Conservation (phyloP, 2,113 vertebrate species). For the Calidris pugnax region DNA sequence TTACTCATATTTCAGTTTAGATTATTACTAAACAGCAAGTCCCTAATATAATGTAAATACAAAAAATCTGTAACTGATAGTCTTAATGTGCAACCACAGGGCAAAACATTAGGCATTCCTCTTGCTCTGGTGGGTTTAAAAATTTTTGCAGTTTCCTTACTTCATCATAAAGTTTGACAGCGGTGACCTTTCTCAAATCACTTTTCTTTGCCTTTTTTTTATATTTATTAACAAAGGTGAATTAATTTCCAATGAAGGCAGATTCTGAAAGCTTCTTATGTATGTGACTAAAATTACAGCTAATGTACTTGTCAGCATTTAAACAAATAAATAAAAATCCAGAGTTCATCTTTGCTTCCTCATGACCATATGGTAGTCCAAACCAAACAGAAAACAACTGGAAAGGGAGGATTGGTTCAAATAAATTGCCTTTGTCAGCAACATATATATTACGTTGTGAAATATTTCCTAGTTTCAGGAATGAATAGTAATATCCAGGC, state of each 20-base stretch:
- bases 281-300: slow-evolving; percentile 63
- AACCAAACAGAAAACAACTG: not conserved
- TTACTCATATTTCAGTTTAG: not conserved
- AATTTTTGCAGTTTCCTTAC: not conserved
- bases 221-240: slow-evolving; percentile 74
- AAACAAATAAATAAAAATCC: not conserved
- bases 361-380: not conserved
- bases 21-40: not conserved
- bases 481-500: not conserved
- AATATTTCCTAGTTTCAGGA: slow-evolving; percentile 3
- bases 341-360: slow-evolving; percentile 24
- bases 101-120: not conserved
- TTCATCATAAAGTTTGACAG: not conserved
- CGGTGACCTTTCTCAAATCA: slow-evolving; percentile 14
- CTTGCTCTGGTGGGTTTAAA: not conserved
- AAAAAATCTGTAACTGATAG: not conserved
- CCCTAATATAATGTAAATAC: not conserved
- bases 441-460: not conserved
- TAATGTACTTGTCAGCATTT: slow-evolving; percentile 65
- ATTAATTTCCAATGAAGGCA: slow-evolving; percentile 67
- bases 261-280: slow-evolving; percentile 70
- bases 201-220: slow-evolving; percentile 65
- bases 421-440: not conserved
- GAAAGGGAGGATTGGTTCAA: not conserved
- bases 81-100: not conserved